A percentile compares a stretch with the other conserved stretches of the same genome.
Evolutionary conservation across 2,888 invertebrate genomes (phyloP).

Genomic region (Megamerina dolium): DNA sequence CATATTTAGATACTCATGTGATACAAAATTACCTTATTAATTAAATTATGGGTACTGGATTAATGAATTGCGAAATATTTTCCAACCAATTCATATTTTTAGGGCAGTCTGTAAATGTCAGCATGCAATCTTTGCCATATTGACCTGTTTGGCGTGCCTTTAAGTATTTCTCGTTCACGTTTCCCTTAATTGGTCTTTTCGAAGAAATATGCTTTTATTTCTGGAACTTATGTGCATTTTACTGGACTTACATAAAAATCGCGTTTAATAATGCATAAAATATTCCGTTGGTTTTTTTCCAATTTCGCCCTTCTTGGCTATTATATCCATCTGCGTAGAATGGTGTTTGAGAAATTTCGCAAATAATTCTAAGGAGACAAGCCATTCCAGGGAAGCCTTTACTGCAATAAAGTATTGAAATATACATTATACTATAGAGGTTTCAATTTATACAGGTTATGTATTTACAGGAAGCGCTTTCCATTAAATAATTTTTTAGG

Average conservation of each 20-base stretch:
- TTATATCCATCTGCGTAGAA: conserved; percentile 22
- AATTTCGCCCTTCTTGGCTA: conserved; percentile 11
- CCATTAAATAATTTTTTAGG: too few species aligned
- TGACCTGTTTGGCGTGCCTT: conserved; percentile 32
- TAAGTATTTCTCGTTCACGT: conserved; percentile 33
- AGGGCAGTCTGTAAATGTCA: conserved; percentile 27
- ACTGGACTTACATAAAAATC: conserved; percentile 33
- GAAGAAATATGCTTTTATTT: too few species aligned
- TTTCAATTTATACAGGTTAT: too few species aligned
- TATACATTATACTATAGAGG: too few species aligned
- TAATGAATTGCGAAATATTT: too few species aligned
- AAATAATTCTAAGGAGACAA: conserved; percentile 51
- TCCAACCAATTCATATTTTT: conserved; percentile 10
- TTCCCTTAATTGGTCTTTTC: too few species aligned
- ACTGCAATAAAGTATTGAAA: conserved; percentile 15
- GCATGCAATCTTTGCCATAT: conserved; percentile 29
- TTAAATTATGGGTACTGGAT: too few species aligned
- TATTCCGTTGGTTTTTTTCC: conserved; percentile 7
- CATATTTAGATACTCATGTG: too few species aligned
- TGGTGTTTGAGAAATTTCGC: conserved; percentile 46
- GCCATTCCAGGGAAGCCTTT: conserved; percentile 34
- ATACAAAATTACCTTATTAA: too few species aligned
- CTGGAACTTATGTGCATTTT: too few species aligned
- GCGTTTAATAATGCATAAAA: conserved; percentile 35
- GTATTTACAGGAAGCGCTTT: too few species aligned